Percentiles rank a stretch among this genome's conserved stretches.
These are phyloP conservation scores for Leguminivora glycinivorella DNA, from an alignment of 1,140 invertebrate genomes.

Conservation along the genomic window DNA sequence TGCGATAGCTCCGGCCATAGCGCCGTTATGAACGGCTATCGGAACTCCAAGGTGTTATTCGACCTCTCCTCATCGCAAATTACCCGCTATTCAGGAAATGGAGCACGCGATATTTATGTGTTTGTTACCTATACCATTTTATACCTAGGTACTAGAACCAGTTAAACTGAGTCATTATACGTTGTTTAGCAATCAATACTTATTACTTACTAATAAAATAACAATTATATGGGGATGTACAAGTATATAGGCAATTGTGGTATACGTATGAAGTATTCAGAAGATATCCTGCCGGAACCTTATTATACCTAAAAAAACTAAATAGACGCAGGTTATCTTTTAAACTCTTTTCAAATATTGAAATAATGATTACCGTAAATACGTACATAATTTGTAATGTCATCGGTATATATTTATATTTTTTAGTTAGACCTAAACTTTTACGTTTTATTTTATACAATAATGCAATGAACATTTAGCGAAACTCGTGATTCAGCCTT, in stretches of 20 bases:
- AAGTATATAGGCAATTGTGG: too few relatives aligned
- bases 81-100: not conserved
- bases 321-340: too few relatives aligned
- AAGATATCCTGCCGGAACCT: too few relatives aligned
- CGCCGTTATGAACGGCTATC: constrained; percentile 8
- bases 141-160: not conserved
- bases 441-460: too few relatives aligned
- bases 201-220: not conserved
- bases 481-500: constrained; percentile 1
- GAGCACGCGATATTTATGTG: not conserved
- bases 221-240: too few relatives aligned
- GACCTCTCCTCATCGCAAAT: not conserved
- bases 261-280: too few relatives aligned
- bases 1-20: constrained; percentile 1
- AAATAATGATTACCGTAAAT: too few relatives aligned
- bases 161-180: not conserved
- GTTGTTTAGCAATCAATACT: not conserved
- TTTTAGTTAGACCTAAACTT: too few relatives aligned
- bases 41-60: constrained; percentile 5
- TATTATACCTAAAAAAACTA: too few relatives aligned
- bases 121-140: not conserved
- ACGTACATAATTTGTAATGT: too few relatives aligned
- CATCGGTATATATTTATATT: too few relatives aligned
- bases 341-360: too few relatives aligned
- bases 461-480: not conserved